Conservation (phyloP, 2,797 vertebrate species). For the Kryptopterus vitreolus region DNA sequence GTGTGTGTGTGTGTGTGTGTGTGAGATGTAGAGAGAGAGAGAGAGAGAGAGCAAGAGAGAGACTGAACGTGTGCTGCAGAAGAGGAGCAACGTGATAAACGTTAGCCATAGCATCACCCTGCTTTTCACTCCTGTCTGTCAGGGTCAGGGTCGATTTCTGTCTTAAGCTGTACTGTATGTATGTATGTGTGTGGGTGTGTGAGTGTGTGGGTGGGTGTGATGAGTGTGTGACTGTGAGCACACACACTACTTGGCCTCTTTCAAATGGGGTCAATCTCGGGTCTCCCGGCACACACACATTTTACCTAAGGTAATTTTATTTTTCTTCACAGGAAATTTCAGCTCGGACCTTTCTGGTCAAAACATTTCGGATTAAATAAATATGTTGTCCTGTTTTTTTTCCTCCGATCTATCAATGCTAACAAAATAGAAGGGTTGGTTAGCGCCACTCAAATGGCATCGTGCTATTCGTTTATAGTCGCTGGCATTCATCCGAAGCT, state of each 20-base stretch:
- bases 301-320: background rate
- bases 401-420: background rate
- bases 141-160: slow-evolving; percentile 20
- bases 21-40: no score
- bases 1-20: slow-evolving; percentile 37
- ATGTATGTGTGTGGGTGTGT: slow-evolving; percentile 10
- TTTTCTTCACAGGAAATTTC: background rate
- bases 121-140: slow-evolving; percentile 29
- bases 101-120: slow-evolving; percentile 9
- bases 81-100: slow-evolving; percentile 32
- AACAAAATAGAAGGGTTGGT: background rate
- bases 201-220: slow-evolving; percentile 18
- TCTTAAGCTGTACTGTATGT: background rate
- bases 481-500: background rate
- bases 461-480: background rate
- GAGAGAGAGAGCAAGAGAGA: slow-evolving; percentile 39
- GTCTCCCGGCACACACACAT: background rate
- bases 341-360: background rate
- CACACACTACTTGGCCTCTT: slow-evolving; percentile 41
- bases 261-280: slow-evolving; percentile 50
- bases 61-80: slow-evolving; percentile 58
- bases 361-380: background rate
- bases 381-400: background rate
- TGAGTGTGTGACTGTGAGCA: slow-evolving; percentile 18
- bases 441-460: background rate